Evolutionary conservation across 2,797 vertebrate species (phyloP).

Genomic region (Oophaga sylvatica): DNA sequence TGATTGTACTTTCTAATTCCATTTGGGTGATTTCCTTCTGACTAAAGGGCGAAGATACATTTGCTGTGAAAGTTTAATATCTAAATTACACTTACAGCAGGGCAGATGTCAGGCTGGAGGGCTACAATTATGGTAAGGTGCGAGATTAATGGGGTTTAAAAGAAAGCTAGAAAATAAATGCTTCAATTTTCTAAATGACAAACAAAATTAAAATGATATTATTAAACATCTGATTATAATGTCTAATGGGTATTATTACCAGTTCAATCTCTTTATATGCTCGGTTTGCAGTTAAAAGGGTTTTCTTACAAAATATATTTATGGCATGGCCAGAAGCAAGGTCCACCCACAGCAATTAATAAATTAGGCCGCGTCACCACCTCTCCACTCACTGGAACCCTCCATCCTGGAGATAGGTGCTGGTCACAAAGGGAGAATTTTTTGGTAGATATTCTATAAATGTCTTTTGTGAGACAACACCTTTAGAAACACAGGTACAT

Average conservation of each 20-base stretch:
- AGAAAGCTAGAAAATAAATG: neutral
- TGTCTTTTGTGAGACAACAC: no score
- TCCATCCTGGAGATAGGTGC: no score
- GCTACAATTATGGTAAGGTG: constrained; percentile 34
- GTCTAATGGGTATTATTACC: neutral
- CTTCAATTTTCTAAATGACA: constrained; percentile 11
- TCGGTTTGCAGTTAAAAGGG: neutral
- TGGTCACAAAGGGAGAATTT: no score
- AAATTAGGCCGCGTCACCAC: no score
- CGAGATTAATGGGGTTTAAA: constrained; percentile 16
- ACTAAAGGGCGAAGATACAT: constrained; percentile 20
- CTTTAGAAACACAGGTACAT: neutral
- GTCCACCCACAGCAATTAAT: no score
- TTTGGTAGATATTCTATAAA: no score
- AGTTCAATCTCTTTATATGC: neutral
- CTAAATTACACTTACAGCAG: constrained; percentile 32
- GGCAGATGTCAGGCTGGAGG: constrained; percentile 38
- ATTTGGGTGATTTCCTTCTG: neutral
- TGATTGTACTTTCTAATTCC: constrained; percentile 23
- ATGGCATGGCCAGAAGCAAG: no score
- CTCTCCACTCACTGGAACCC: no score
- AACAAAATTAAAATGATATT: constrained; percentile 33
- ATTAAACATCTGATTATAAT: constrained; percentile 1
- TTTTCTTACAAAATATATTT: no score
- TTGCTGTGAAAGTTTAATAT: constrained; percentile 31